Percentiles rank a stretch among this genome's conserved stretches.
These are phyloP conservation scores for Diaperis boleti DNA, from an alignment of 2,888 invertebrate genomes.

Conservation along the genomic window DNA sequence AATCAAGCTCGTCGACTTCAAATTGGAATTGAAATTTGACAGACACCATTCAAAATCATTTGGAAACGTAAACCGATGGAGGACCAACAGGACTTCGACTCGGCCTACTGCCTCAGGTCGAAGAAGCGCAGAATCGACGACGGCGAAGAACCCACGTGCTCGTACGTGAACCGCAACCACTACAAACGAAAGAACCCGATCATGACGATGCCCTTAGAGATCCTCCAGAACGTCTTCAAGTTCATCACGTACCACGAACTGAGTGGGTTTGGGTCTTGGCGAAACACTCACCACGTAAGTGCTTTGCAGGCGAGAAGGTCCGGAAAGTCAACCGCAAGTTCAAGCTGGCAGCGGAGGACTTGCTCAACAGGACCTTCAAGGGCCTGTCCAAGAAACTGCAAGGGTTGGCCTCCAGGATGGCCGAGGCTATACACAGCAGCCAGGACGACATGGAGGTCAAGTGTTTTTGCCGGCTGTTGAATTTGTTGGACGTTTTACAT, in stretches of 20 bases:
- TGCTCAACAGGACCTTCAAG: slow-evolving; percentile 55
- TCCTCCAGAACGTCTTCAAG: slow-evolving; percentile 56
- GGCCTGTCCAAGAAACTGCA: slow-evolving; percentile 52
- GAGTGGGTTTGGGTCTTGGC: too few species aligned
- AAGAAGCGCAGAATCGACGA: slow-evolving; percentile 50
- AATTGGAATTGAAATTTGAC: slow-evolving; percentile 12
- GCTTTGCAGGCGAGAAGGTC: slow-evolving; percentile 56
- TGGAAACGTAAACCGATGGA: slow-evolving; percentile 23
- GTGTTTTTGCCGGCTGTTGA: slow-evolving; percentile 57
- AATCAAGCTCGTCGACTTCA: slow-evolving; percentile 16
- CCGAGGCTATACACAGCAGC: slow-evolving; percentile 52
- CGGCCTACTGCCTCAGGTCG: slow-evolving; percentile 50
- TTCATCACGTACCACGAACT: slow-evolving; percentile 57
- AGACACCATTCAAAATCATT: slow-evolving; percentile 14
- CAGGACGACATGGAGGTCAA: slow-evolving; percentile 60
- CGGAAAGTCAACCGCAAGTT: slow-evolving; percentile 58
- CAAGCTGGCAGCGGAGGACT: slow-evolving; percentile 55
- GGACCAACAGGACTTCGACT: slow-evolving; percentile 14
- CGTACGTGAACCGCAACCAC: slow-evolving; percentile 10
- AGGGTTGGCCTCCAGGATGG: slow-evolving; percentile 49
- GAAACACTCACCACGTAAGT: too few species aligned
- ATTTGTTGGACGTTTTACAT: slow-evolving; percentile 56
- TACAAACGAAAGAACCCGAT: slow-evolving; percentile 56
- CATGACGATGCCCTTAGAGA: slow-evolving; percentile 57
- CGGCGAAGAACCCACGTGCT: slow-evolving; percentile 47